Evolutionary conservation across 2,888 invertebrate genomes (phyloP).

Genomic region (Anthoptus insignis): DNA sequence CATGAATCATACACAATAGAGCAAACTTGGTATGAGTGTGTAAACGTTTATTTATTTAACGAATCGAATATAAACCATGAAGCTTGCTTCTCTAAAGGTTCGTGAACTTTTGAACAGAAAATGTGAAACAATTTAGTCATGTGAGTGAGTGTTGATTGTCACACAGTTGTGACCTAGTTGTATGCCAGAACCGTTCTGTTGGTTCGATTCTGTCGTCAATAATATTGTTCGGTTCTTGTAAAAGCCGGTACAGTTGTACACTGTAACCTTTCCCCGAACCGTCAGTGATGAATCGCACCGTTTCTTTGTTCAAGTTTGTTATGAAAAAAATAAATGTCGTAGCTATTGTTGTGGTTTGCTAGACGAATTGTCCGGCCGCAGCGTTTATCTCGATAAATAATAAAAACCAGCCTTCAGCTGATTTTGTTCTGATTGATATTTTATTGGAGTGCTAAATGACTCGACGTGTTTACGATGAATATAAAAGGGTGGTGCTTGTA

Average conservation of each 20-base stretch:
- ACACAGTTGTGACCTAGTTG: not conserved
- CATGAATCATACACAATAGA: too few relatives aligned
- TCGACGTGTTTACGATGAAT: constrained; percentile 17
- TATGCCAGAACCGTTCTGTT: not conserved
- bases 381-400: constrained; percentile 54
- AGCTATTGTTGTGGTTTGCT: constrained; percentile 29
- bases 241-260: constrained; percentile 19
- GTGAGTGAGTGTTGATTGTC: not conserved
- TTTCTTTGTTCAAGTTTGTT: constrained; percentile 32
- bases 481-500: constrained; percentile 13
- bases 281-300: constrained; percentile 28
- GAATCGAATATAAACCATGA: not conserved
- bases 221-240: constrained; percentile 23
- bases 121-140: too few relatives aligned
- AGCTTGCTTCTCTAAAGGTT: not conserved
- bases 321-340: constrained; percentile 28
- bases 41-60: not conserved
- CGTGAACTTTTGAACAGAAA: too few relatives aligned
- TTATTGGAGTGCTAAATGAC: constrained; percentile 27
- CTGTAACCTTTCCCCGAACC: constrained; percentile 23
- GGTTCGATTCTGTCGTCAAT: constrained; percentile 3
- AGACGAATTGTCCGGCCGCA: constrained; percentile 26
- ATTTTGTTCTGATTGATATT: constrained; percentile 35
- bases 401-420: constrained; percentile 52
- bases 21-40: too few relatives aligned